A percentile compares a stretch with the other conserved stretches of the same genome.
phyloP scores from a whole-genome alignment of 2,888 invertebrate genomes.

The Calameuta filiformis region DNA sequence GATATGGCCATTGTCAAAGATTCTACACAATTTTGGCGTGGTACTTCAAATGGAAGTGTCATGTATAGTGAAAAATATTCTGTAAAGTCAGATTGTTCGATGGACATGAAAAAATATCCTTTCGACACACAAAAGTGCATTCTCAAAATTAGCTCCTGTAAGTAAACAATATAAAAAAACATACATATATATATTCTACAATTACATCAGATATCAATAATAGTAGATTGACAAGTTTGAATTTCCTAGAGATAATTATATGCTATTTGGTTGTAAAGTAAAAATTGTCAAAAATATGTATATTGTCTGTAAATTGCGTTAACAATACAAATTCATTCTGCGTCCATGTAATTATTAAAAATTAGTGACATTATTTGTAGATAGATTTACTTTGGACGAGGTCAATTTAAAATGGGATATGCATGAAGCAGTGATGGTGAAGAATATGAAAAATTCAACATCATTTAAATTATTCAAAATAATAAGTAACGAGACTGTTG shows the following conservation, averaged over 20 bases:
- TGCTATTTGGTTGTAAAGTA: no score
- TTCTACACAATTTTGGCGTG: slow-evolving; percentile 50
- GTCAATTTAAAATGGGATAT: slow-evolving; percentile 42
- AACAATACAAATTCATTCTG: no score
- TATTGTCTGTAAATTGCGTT: no score
- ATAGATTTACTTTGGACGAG: slow-evolving; percentile 50
- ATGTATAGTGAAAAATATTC: slow-evolving; percentile 45
- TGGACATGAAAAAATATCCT: slow-evolving; percentile 43
- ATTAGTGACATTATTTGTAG: slow-evolving; percentile 21
- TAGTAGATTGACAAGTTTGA: no score
- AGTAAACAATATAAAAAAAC: slow-evolving; percentile 17
- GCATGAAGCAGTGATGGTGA: slow-evolving; percentile 29
- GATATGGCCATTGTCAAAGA: slow-evolving; percentile 30
- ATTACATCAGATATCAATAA: no score
- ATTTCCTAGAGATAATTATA: no score
- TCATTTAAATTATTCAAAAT: slow-evolving; percentile 44
- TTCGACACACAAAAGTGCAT: slow-evolving; percentile 50
- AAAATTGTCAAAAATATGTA: no score
- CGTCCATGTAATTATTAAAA: no score
- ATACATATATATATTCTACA: no score
- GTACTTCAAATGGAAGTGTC: slow-evolving; percentile 45
- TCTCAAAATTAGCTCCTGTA: slow-evolving; percentile 52
- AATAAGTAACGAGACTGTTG: slow-evolving; percentile 31
- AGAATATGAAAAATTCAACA: slow-evolving; percentile 24
- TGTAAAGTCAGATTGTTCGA: slow-evolving; percentile 37